Evolutionary conservation across 1,140 invertebrate genomes (phyloP).

Genomic region (Drosophila truncata): DNA sequence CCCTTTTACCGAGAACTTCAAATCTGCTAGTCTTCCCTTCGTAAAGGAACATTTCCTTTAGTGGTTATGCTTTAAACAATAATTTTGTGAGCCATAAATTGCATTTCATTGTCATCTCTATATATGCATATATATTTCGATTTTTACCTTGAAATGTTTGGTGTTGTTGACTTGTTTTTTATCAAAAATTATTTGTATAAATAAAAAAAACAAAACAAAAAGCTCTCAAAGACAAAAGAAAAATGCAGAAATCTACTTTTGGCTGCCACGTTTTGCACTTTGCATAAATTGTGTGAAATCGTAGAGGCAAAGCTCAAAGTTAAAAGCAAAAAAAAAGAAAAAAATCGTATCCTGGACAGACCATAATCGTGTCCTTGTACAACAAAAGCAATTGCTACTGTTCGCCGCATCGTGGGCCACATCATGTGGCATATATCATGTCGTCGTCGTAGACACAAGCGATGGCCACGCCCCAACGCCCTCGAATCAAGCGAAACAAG

Average conservation of each 20-base stretch:
- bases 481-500: conserved; percentile 18
- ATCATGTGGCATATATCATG: conserved; percentile 83
- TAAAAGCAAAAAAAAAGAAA: neutral
- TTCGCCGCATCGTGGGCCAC: conserved; percentile 73
- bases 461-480: conserved; percentile 69
- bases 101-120: conserved; percentile 36
- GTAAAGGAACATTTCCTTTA: conserved; percentile 24
- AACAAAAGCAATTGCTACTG: conserved; percentile 85
- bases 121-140: conserved; percentile 15
- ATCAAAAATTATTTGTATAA: conserved; percentile 57
- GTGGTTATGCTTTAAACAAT: conserved; percentile 62
- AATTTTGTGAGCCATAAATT: conserved; percentile 56
- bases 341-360: conserved; percentile 27
- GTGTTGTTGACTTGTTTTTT: conserved; percentile 5
- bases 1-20: conserved; percentile 33
- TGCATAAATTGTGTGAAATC: conserved; percentile 73
- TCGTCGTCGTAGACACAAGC: conserved; percentile 54
- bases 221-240: conserved; percentile 38
- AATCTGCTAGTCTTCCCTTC: neutral
- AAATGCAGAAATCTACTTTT: conserved; percentile 44
- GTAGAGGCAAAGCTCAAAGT: conserved; percentile 1
- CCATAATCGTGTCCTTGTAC: conserved; percentile 81
- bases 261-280: conserved; percentile 75
- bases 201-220: conserved; percentile 54
- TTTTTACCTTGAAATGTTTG: conserved; percentile 37